phyloP scores from a whole-genome alignment of 2,113 vertebrate species.

The Corvus moneduloides region DNA sequence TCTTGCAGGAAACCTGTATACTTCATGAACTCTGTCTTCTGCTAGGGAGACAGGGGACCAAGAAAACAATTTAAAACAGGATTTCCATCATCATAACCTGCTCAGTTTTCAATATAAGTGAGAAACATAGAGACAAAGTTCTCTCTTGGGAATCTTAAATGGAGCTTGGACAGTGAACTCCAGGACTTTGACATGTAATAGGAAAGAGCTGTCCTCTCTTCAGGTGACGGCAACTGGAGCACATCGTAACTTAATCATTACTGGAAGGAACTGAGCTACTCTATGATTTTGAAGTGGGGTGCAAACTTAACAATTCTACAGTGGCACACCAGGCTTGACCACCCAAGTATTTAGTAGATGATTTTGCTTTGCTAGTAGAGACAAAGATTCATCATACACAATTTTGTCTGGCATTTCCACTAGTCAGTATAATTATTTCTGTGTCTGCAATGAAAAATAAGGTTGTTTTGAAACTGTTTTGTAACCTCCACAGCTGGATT shows the following conservation, averaged over 20 bases:
- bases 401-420: neutral
- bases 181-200: neutral
- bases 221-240: neutral
- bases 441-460: neutral
- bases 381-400: neutral
- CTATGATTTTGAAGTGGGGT: neutral
- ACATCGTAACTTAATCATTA: constrained; percentile 24
- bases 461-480: neutral
- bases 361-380: neutral
- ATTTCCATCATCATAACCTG: neutral
- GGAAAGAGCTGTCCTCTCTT: neutral
- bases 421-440: neutral
- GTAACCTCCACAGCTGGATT: neutral
- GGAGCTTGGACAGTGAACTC: neutral
- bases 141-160: neutral
- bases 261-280: neutral
- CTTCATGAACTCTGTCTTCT: neutral
- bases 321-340: neutral
- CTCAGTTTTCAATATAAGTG: neutral
- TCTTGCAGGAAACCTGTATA: neutral
- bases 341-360: neutral
- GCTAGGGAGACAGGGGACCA: neutral
- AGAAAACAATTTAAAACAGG: neutral
- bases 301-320: neutral
- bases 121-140: neutral